A percentile compares a stretch with the other conserved stretches of the same genome.
Evolutionary conservation across 2,113 vertebrate genomes (phyloP).

Genomic region (Nothobranchius furzeri): DNA sequence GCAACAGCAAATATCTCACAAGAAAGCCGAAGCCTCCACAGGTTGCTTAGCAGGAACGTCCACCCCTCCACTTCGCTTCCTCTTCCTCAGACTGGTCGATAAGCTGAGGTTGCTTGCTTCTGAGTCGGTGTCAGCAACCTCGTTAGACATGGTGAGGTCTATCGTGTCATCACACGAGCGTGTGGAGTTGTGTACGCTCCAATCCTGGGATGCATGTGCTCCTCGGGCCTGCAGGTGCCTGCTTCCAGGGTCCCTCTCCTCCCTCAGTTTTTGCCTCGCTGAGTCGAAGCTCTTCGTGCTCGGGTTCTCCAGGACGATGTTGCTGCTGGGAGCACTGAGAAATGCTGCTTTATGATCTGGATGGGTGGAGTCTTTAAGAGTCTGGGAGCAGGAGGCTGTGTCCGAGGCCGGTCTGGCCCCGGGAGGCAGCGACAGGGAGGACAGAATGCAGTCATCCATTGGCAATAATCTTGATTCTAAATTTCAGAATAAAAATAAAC

Average conservation of each 20-base stretch:
- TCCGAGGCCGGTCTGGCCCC: constrained; percentile 38
- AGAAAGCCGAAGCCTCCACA: constrained; percentile 21
- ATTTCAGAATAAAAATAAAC: background rate
- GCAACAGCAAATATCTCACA: constrained; percentile 46
- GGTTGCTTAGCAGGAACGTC: constrained; percentile 57
- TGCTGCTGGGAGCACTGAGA: background rate
- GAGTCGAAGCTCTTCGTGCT: constrained; percentile 24
- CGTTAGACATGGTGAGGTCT: constrained; percentile 52
- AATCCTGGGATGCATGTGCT: constrained; percentile 38
- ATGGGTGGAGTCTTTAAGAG: constrained; percentile 28
- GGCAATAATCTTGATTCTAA: constrained; percentile 68
- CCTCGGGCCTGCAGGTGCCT: constrained; percentile 29
- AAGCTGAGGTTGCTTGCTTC: constrained; percentile 40
- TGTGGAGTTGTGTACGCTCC: constrained; percentile 17
- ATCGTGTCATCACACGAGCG: constrained; percentile 43
- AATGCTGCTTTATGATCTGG: constrained; percentile 25
- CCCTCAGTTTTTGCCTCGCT: constrained; percentile 27
- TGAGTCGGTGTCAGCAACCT: constrained; percentile 14
- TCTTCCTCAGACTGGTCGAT: constrained; percentile 56
- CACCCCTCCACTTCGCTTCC: constrained; percentile 58
- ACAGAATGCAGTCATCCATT: constrained; percentile 77
- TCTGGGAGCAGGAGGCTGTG: constrained; percentile 35
- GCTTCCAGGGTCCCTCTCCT: constrained; percentile 15
- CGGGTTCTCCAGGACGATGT: constrained; percentile 26
- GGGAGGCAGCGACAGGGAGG: constrained; percentile 68